Percentiles rank a stretch among this genome's conserved stretches.
These are phyloP conservation scores for Lacerta bilineata DNA, from an alignment of 2,797 vertebrate species.

Conservation along the genomic window DNA sequence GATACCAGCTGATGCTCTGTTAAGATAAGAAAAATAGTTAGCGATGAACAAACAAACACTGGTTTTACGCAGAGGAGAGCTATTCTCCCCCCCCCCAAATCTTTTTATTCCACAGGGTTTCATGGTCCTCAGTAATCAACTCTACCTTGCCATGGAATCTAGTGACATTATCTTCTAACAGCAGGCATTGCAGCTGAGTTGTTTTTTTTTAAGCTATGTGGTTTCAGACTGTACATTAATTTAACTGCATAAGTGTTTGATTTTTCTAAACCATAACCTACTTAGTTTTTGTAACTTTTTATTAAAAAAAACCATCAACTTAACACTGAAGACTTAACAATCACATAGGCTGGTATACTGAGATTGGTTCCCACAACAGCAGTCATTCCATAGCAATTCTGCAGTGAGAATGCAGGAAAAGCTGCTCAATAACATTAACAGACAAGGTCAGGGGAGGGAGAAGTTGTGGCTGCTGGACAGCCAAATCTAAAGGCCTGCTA, in stretches of 20 bases:
- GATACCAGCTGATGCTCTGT: constrained; percentile 84
- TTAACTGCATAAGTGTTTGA: not conserved
- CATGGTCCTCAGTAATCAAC: not conserved
- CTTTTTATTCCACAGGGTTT: not conserved
- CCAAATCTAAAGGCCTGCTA: not conserved
- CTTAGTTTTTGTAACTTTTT: not conserved
- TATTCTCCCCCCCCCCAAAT: too few species aligned
- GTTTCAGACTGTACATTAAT: not conserved
- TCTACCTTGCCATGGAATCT: not conserved
- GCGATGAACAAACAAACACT: not conserved
- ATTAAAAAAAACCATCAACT: not conserved
- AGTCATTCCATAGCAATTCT: not conserved
- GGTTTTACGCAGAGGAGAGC: not conserved
- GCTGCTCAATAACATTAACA: not conserved
- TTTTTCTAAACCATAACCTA: not conserved
- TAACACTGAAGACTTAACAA: not conserved
- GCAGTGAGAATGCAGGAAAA: not conserved
- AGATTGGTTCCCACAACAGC: not conserved
- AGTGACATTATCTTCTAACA: not conserved
- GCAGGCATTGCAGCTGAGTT: not conserved
- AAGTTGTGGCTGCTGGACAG: not conserved
- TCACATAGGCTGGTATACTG: not conserved
- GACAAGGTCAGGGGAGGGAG: too few species aligned
- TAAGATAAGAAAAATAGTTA: constrained; percentile 21
- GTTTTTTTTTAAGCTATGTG: not conserved